A percentile compares a stretch with the other conserved stretches of the same genome.
Evolutionary conservation across 2,888 invertebrate species (phyloP).

Genomic region (Drosophila percnosoma): DNA sequence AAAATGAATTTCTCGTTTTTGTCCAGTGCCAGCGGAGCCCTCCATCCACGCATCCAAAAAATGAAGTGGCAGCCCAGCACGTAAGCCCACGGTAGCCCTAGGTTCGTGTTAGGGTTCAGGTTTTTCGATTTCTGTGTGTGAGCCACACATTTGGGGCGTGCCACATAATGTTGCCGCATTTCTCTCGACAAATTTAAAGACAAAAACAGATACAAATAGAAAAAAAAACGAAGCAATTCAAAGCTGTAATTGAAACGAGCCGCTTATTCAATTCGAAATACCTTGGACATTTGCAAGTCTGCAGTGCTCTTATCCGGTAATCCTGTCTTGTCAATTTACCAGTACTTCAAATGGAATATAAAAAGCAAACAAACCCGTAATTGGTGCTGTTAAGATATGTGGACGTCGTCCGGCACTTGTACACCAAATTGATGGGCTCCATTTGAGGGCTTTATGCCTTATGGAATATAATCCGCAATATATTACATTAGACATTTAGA

Average conservation of each 20-base stretch:
- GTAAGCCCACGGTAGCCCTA: slow-evolving; percentile 39
- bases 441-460: slow-evolving; percentile 28
- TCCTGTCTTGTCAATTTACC: not conserved
- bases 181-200: slow-evolving; percentile 66
- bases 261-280: not conserved
- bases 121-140: slow-evolving; percentile 16
- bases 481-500: slow-evolving; percentile 17
- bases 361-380: slow-evolving; percentile 1
- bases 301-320: not conserved
- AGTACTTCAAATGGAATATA: not conserved
- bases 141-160: slow-evolving; percentile 33
- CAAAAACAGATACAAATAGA: slow-evolving; percentile 14
- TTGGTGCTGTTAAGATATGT: slow-evolving; percentile 4
- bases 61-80: slow-evolving; percentile 57
- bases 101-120: slow-evolving; percentile 34
- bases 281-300: not conserved
- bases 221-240: not conserved
- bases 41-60: slow-evolving; percentile 4
- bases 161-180: slow-evolving; percentile 58
- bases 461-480: slow-evolving; percentile 32
- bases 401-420: not conserved
- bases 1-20: slow-evolving; percentile 77
- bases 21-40: slow-evolving; percentile 35
- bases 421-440: slow-evolving; percentile 21
- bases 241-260: slow-evolving; percentile 1